Conservation (phyloP, 2,888 invertebrate genomes). For the Cephus pygmeus region DNA sequence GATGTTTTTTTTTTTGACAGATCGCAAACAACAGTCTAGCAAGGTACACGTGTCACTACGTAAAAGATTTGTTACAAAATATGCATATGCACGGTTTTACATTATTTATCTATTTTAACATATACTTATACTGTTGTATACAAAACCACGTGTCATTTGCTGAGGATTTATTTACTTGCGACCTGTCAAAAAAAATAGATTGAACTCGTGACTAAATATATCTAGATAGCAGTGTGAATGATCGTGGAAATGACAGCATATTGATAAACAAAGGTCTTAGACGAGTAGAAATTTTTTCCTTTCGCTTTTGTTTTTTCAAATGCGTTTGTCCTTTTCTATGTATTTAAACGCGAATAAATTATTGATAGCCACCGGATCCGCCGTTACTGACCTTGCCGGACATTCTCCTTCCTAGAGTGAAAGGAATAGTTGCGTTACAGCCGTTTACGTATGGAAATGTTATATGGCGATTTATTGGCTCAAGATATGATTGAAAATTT, state of each 20-base stretch:
- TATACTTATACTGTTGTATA: too few species aligned
- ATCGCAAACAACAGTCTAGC: too few species aligned
- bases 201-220: too few species aligned
- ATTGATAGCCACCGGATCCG: background rate
- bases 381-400: background rate
- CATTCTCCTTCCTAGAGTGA: background rate
- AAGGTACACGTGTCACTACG: too few species aligned
- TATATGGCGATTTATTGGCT: background rate
- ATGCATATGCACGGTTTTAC: too few species aligned
- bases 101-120: too few species aligned
- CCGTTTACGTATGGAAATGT: background rate
- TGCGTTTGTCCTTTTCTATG: background rate
- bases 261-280: background rate
- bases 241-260: background rate
- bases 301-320: background rate
- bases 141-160: too few species aligned
- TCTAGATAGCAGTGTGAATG: background rate
- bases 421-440: background rate
- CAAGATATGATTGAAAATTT: background rate
- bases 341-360: background rate
- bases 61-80: too few species aligned
- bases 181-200: too few species aligned
- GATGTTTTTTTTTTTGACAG: too few species aligned
- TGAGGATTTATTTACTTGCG: too few species aligned
- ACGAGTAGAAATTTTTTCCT: background rate